Evolutionary conservation across 1,140 invertebrate genomes (phyloP).

Genomic region (Papilio dardanus): DNA sequence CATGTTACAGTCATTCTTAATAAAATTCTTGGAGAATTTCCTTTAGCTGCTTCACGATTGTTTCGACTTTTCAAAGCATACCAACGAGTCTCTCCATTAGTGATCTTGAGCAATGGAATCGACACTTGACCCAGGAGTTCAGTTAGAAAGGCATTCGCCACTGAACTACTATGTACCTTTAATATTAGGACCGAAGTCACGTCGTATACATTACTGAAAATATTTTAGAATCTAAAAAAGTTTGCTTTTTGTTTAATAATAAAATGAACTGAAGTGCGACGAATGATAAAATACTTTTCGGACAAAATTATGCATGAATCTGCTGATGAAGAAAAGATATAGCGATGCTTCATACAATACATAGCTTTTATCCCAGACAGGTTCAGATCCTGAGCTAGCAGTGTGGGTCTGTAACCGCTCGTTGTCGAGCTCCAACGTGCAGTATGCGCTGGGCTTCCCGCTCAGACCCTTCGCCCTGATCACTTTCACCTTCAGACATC

Average conservation of each 20-base stretch:
- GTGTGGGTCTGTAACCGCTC: conserved; percentile 97
- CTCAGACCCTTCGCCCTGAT: conserved; percentile 92
- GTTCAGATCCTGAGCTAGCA: conserved; percentile 95
- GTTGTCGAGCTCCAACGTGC: conserved; percentile 97
- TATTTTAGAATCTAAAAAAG: not conserved
- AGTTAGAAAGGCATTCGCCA: conserved; percentile 80
- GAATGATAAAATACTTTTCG: no score
- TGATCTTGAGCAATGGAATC: conserved; percentile 66
- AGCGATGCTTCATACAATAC: conserved; percentile 89
- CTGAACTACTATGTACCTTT: conserved; percentile 85
- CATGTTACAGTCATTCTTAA: conserved; percentile 67
- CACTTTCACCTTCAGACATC: conserved; percentile 92
- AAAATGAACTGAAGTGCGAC: not conserved
- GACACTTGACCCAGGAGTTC: conserved; percentile 87
- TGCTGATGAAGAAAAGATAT: no score
- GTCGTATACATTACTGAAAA: conserved; percentile 94
- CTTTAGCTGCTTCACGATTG: conserved; percentile 61
- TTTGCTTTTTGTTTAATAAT: not conserved
- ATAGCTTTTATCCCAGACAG: conserved; percentile 98
- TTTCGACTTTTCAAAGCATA: conserved; percentile 65
- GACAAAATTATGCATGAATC: no score
- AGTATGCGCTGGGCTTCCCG: conserved; percentile 97
- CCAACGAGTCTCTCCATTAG: conserved; percentile 59
- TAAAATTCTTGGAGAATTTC: conserved; percentile 80
- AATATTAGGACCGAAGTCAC: conserved; percentile 97